Percentiles rank a stretch among this genome's conserved stretches.
phyloP scores from a whole-genome alignment of 1,140 invertebrate species.

The Phymorhynchus buccinoides region DNA sequence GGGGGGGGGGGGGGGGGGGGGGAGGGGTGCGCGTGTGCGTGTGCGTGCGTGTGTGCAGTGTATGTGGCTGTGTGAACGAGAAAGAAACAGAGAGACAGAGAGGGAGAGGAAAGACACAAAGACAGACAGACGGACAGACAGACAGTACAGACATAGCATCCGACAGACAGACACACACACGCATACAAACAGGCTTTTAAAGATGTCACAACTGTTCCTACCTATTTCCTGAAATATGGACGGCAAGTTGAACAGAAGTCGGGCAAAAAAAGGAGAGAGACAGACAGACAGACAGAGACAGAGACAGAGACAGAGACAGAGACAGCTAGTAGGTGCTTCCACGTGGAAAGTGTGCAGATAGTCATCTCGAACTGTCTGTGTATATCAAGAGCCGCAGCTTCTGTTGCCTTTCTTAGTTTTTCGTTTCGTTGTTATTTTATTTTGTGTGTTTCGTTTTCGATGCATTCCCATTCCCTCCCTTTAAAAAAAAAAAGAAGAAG shows the following conservation, averaged over 20 bases:
- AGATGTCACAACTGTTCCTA: too few species aligned
- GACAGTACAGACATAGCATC: neutral
- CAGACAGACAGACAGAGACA: neutral
- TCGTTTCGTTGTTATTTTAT: too few species aligned
- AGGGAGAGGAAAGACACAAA: neutral
- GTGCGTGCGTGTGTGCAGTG: neutral
- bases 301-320: neutral
- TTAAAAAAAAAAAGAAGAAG: neutral
- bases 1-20: neutral
- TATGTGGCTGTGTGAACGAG: neutral
- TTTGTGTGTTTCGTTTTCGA: too few species aligned
- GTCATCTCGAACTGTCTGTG: too few species aligned
- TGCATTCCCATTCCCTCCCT: too few species aligned
- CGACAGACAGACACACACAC: neutral
- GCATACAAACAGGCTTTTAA: too few species aligned
- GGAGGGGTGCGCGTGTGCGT: neutral
- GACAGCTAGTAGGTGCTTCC: neutral
- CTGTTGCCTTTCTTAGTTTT: too few species aligned
- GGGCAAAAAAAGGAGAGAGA: neutral
- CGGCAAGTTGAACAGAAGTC: neutral
- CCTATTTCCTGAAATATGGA: too few species aligned
- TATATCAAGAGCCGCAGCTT: too few species aligned
- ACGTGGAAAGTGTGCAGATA: too few species aligned
- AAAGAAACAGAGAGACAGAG: conserved; percentile 3
- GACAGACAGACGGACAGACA: neutral